phyloP scores from a whole-genome alignment of 2,113 vertebrate species.

The Lophotis ruficrista region DNA sequence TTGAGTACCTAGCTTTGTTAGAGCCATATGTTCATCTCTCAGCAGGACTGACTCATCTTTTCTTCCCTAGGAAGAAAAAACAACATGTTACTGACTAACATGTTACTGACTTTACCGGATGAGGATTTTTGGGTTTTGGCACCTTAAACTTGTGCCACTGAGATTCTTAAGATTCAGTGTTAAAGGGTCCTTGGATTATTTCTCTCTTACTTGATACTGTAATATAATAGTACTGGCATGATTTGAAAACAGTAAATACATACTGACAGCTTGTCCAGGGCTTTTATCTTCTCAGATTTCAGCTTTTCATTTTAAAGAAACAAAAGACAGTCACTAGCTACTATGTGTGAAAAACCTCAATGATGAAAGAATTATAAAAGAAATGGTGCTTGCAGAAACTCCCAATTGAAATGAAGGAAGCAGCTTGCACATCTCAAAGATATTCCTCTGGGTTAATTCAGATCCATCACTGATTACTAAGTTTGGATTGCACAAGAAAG shows the following conservation, averaged over 20 bases:
- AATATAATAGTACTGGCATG: background rate
- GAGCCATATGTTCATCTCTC: conserved; percentile 45
- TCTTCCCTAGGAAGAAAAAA: conserved; percentile 13
- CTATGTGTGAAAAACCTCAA: background rate
- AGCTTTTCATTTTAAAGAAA: conserved; percentile 9
- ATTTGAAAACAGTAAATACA: background rate
- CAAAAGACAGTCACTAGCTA: background rate
- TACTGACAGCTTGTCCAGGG: background rate
- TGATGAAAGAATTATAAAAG: background rate
- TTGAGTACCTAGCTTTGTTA: conserved; percentile 26
- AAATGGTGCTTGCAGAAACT: background rate
- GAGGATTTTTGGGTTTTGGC: conserved; percentile 22
- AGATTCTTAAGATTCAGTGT: background rate
- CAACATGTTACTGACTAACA: background rate
- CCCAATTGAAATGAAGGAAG: background rate
- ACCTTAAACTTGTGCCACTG: background rate
- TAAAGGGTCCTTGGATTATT: conserved; percentile 13
- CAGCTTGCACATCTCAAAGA: background rate
- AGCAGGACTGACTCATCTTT: conserved; percentile 47
- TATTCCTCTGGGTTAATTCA: background rate
- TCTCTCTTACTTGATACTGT: background rate
- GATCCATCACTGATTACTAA: background rate
- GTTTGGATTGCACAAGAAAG: background rate
- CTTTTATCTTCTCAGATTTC: background rate
- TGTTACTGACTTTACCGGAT: background rate